Conservation (phyloP, 1,140 invertebrate species). For the Lutraria rhynchaena region DNA sequence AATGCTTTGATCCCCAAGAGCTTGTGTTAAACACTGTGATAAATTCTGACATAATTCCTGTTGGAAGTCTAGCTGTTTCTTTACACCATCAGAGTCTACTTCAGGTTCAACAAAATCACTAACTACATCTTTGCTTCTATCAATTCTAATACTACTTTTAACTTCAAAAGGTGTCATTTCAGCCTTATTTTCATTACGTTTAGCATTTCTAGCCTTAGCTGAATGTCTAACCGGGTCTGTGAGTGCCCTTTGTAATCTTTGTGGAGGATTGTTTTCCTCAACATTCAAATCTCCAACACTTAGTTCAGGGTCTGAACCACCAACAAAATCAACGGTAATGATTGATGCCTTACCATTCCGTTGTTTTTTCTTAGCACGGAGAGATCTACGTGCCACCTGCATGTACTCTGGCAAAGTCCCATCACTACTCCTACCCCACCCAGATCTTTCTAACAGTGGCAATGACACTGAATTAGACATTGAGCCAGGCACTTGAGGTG, state of each 20-base stretch:
- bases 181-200: background rate
- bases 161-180: background rate
- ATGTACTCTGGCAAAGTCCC: slow-evolving; percentile 74
- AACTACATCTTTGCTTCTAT: background rate
- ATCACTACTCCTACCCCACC: slow-evolving; percentile 75
- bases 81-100: background rate
- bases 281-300: slow-evolving; percentile 9
- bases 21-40: slow-evolving; percentile 47
- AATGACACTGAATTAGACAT: slow-evolving; percentile 67
- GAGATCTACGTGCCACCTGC: slow-evolving; percentile 52
- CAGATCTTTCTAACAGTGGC: slow-evolving; percentile 69
- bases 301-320: slow-evolving; percentile 35
- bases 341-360: slow-evolving; percentile 35
- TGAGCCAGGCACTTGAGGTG: slow-evolving; percentile 21
- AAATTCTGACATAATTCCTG: slow-evolving; percentile 54
- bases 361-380: slow-evolving; percentile 48
- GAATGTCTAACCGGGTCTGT: slow-evolving; percentile 53
- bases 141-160: background rate
- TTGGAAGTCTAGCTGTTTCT: slow-evolving; percentile 53
- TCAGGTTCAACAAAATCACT: background rate
- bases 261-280: slow-evolving; percentile 3
- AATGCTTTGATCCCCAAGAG: slow-evolving; percentile 35
- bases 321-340: slow-evolving; percentile 57
- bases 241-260: slow-evolving; percentile 34
- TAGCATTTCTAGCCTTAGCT: background rate